Evolutionary conservation across 1,140 invertebrate genomes (phyloP).

Genomic region (Halesus radiatus): DNA sequence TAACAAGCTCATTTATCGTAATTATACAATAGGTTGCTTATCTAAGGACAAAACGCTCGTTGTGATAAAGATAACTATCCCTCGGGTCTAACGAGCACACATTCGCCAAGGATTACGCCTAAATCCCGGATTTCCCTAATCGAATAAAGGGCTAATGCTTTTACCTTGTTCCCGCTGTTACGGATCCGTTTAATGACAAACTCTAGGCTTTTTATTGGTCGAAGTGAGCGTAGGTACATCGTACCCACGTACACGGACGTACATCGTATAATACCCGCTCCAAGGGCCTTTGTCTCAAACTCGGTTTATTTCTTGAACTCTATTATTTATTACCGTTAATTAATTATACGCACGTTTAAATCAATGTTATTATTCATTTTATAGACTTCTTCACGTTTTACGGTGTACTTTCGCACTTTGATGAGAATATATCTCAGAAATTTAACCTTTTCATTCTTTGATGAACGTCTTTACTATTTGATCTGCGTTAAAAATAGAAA

Average conservation of each 20-base stretch:
- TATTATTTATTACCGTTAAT: neutral
- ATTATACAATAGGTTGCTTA: neutral
- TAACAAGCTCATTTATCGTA: too few species aligned
- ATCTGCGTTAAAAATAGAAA: too few species aligned
- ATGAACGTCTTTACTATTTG: too few species aligned
- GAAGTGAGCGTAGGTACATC: neutral
- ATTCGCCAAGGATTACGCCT: neutral
- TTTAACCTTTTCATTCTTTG: too few species aligned
- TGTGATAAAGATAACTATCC: constrained; percentile 19
- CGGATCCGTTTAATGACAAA: constrained; percentile 21
- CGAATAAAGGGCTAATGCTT: constrained; percentile 26
- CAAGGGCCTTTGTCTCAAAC: neutral
- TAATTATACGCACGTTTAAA: too few species aligned
- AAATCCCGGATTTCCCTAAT: constrained; percentile 27
- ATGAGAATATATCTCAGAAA: too few species aligned
- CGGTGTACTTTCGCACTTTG: too few species aligned
- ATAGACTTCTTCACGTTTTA: too few species aligned
- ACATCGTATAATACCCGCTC: too few species aligned
- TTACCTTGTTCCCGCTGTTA: constrained; percentile 7
- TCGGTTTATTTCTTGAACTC: neutral
- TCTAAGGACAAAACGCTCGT: constrained; percentile 2
- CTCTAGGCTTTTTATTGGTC: neutral
- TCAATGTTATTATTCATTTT: too few species aligned
- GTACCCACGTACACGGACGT: too few species aligned
- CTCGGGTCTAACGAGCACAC: constrained; percentile 15